Evolutionary conservation across 2,888 invertebrate species (phyloP), one percentile per base, ranked within the genome.

Genomic region (Agrochola macilenta): DNA sequence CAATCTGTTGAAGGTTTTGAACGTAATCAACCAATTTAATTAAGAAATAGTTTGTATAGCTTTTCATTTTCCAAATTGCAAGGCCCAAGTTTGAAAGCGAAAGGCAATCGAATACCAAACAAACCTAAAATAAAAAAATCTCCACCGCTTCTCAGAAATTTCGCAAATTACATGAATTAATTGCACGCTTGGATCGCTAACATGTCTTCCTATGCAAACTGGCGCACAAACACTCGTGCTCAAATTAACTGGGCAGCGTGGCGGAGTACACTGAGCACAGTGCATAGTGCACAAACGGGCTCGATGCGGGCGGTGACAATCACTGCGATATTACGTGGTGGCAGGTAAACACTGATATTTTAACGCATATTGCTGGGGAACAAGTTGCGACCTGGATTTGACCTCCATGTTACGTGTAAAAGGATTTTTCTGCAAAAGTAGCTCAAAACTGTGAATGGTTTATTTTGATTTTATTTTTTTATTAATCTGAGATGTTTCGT

Each of bases 281-380:
- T 0, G 60, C 72, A 57, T 49, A 9, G 63, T 7, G 65, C 69
- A 72, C 52, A 39, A 66, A 14, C 26, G 17, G 58, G 2, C 71
- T 57, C 30, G 63, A 71, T 77, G 75, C 85, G 77, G 84, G 84
- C 58, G 69, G n/a, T 72, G 73, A 77, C 83, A 80, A 86, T 83
- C 84, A 86, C 75, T 64, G 49, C 58, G 30, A 74, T 69, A 81
- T 85, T 80, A 86, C 76, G 49, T 52, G 69, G 39, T 12, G 46
- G 46, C 72, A 66, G 63, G 74, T 79, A 65, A 74, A 77, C 74
- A 85, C 60, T 26, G 60, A 83, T 74, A 71, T 74, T 76, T 69
- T 71, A 74, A 73, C 68, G 70, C 49, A 65, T 52, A 76, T 61
- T 69, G 58, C 43, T 17, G 49, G 63, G 23, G 26, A 30, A 43